Evolutionary conservation across 1,140 invertebrate species (phyloP).

Genomic region (Ceratina australensis): DNA sequence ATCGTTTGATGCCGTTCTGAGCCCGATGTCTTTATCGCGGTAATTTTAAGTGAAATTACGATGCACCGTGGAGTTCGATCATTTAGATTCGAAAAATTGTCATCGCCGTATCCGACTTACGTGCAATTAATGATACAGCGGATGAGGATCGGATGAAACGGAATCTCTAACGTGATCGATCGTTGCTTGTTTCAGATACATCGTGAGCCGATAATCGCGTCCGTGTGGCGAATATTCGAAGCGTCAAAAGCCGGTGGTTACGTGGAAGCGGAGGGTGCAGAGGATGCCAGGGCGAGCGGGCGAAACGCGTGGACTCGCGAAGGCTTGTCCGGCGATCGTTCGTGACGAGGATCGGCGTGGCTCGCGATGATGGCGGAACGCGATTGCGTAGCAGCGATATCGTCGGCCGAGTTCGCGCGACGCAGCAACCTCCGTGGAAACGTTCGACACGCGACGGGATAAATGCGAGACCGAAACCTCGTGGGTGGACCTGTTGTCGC

Average conservation of each 20-base stretch:
- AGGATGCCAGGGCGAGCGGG: constrained; percentile 38
- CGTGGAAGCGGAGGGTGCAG: background rate
- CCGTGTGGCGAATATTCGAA: background rate
- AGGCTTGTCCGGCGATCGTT: constrained; percentile 13
- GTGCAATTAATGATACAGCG: too few species aligned
- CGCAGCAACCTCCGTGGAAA: constrained; percentile 24
- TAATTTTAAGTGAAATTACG: background rate
- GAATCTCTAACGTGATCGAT: background rate
- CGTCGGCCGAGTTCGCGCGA: constrained; percentile 43
- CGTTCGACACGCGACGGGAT: constrained; percentile 47
- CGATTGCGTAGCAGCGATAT: constrained; percentile 39
- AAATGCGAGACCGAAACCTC: constrained; percentile 55
- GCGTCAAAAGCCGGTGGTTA: background rate
- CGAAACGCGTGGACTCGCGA: constrained; percentile 1
- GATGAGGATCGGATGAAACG: too few species aligned
- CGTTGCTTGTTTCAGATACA: constrained; percentile 1
- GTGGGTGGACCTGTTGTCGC: constrained; percentile 48
- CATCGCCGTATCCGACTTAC: background rate
- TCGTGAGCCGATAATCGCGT: background rate
- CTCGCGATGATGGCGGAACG: constrained; percentile 61
- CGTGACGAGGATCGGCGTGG: constrained; percentile 14
- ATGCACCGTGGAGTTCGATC: too few species aligned
- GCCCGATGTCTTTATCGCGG: background rate
- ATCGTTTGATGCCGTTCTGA: background rate
- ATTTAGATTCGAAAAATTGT: background rate